Base-by-base conservation (phyloP, 1,140 invertebrate species). In the Schlechtendalia chinensis region DNA sequence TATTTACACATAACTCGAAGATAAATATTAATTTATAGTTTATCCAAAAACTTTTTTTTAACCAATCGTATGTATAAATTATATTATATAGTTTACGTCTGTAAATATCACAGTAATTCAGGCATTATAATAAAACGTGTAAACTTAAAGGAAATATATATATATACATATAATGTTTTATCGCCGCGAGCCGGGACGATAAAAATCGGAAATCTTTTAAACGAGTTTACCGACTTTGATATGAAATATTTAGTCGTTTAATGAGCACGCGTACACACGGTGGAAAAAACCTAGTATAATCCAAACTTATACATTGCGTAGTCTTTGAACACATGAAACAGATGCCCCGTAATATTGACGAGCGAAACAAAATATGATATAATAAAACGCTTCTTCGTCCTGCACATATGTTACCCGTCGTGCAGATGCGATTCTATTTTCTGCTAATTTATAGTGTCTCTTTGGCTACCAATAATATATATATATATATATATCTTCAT, bases 401-500 rank as follows among this genome's bases (percentile, higher is more conserved):
- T 27, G 53, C 45, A 16, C 75, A 79, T 58, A 79, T 79, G 75
- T 79, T 54, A 54, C 24, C 17, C 32, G 39, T 77, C 74, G 45
- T 22, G 32, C 75, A 45, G 58, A 61, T 27, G 74, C 74, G 74
- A 50, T 79, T 63, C 58, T 14, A n/a, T 19, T 16, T 61, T 27
- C 75, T 50, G 75, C 75, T 54, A 79, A 79, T 61, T 79, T 61
- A 47, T 58, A 27, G 22, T 50, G n/a, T 79, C 58, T 79, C 54
- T 61, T 79, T 79, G 32, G 58, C 56, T 47, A 47, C 39, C 39
- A 12, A 29, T 50, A 63, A 79, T 63, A 69, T 2, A 45, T 16
- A 65, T 22, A 1, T 47, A 45, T n/a, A n/a, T n/a, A n/a, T n/a
- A n/a, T n/a, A n/a, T n/a, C n/a, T n/a, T n/a, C n/a, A n/a, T 14